These are phyloP conservation scores for Periophthalmodon schlosseri DNA, from an alignment of 2,113 vertebrate species.

Conservation along the genomic window DNA sequence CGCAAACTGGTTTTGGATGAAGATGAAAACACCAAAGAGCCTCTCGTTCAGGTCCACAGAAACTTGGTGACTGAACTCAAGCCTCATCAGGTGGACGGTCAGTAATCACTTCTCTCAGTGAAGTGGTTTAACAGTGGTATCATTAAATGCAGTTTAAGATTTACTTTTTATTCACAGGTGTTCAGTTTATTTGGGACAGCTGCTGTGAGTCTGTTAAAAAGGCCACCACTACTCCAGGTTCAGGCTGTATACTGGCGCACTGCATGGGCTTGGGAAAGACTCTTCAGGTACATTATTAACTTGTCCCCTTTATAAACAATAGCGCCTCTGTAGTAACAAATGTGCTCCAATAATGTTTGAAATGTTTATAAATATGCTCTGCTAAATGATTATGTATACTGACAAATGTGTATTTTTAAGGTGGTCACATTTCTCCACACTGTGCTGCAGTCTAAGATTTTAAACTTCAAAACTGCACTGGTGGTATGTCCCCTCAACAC, in stretches of 20 bases:
- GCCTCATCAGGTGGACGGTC: conserved; percentile 86
- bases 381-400: no score
- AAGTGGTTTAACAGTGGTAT: not conserved
- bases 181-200: conserved; percentile 98
- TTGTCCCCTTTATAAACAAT: not conserved
- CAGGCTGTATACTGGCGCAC: conserved; percentile 95
- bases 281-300: conserved; percentile 84
- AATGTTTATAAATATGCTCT: no score
- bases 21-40: conserved; percentile 88
- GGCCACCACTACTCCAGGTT: conserved; percentile 87
- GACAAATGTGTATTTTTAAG: conserved; percentile 69
- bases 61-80: conserved; percentile 91
- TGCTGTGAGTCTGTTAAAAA: conserved; percentile 96
- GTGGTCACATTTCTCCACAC: conserved; percentile 96
- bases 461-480: conserved; percentile 88
- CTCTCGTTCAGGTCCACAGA: conserved; percentile 90
- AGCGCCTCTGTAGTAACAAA: not conserved
- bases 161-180: conserved; percentile 75
- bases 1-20: conserved; percentile 94
- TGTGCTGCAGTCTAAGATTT: conserved; percentile 81
- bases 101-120: conserved; percentile 31
- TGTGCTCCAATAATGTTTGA: no score
- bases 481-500: conserved; percentile 97
- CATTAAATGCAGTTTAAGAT: not conserved
- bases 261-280: conserved; percentile 99